phyloP scores from a whole-genome alignment of 2,888 invertebrate genomes.

The Hirtodrosophila cameraria region DNA sequence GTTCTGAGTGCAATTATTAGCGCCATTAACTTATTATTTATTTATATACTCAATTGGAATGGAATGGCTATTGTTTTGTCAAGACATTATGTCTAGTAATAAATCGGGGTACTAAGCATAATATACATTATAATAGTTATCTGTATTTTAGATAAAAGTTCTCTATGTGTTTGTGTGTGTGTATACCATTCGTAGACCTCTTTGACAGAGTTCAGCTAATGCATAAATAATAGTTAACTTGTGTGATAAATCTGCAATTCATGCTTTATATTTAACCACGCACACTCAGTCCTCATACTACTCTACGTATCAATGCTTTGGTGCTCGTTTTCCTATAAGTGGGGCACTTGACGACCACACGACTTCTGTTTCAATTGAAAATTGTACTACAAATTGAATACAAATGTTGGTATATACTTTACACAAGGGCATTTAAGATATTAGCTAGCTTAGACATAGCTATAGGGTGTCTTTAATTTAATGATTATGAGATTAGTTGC shows the following conservation, averaged over 20 bases:
- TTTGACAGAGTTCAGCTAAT: conserved; percentile 10
- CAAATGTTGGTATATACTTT: neutral
- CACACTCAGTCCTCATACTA: neutral
- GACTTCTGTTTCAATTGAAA: conserved; percentile 1
- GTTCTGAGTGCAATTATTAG: conserved; percentile 14
- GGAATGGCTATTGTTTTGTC: conserved; percentile 38
- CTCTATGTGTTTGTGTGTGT: too few species aligned
- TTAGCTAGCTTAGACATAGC: neutral
- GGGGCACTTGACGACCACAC: conserved; percentile 3
- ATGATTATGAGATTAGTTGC: too few species aligned
- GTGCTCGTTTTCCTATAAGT: neutral
- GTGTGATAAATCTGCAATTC: conserved; percentile 23
- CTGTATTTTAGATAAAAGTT: conserved; percentile 6
- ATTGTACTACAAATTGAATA: neutral
- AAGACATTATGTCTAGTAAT: conserved; percentile 1
- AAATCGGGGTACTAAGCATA: neutral
- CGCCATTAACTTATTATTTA: conserved; percentile 22
- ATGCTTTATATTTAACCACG: neutral
- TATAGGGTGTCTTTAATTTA: too few species aligned
- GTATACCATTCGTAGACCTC: conserved; percentile 14
- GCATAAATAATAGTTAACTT: conserved; percentile 26
- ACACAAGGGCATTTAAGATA: neutral
- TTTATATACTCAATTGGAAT: conserved; percentile 2
- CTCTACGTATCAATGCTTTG: neutral
- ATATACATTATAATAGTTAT: neutral